A percentile compares a stretch with the other conserved stretches of the same genome.
These are phyloP conservation scores for Mormyrops boulengeri DNA, from an alignment of 2,797 vertebrate species.

Conservation along the genomic window DNA sequence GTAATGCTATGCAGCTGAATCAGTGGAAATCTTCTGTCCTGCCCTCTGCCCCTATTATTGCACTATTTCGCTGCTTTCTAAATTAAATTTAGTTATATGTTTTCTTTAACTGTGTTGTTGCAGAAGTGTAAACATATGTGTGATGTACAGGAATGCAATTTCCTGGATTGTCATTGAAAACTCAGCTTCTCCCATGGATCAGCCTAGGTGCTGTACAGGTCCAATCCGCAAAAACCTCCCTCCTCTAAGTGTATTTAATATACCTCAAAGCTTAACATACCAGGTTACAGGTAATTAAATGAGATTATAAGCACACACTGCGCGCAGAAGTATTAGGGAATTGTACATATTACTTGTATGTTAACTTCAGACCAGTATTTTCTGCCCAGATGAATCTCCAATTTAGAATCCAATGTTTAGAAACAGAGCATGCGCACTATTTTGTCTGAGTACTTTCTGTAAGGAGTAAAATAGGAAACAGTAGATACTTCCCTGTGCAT, in stretches of 20 bases:
- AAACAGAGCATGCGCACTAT: not conserved
- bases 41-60: not conserved
- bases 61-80: not conserved
- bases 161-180: not conserved
- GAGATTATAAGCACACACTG: not conserved
- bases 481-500: not conserved
- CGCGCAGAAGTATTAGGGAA: not conserved
- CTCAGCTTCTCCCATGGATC: not conserved
- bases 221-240: not conserved
- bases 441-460: not conserved
- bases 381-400: not conserved
- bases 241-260: not conserved
- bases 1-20: not conserved
- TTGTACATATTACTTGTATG: not conserved
- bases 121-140: not conserved
- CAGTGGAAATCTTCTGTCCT: not conserved
- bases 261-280: not conserved
- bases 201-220: not conserved
- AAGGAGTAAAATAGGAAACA: not conserved
- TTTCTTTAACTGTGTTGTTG: not conserved
- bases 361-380: not conserved
- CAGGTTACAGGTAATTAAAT: not conserved
- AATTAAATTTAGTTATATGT: not conserved
- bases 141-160: not conserved
- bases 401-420: not conserved